These are phyloP conservation scores for Thryonomys swinderianus DNA, from an alignment of 2,113 vertebrate species.

Conservation along the genomic window DNA sequence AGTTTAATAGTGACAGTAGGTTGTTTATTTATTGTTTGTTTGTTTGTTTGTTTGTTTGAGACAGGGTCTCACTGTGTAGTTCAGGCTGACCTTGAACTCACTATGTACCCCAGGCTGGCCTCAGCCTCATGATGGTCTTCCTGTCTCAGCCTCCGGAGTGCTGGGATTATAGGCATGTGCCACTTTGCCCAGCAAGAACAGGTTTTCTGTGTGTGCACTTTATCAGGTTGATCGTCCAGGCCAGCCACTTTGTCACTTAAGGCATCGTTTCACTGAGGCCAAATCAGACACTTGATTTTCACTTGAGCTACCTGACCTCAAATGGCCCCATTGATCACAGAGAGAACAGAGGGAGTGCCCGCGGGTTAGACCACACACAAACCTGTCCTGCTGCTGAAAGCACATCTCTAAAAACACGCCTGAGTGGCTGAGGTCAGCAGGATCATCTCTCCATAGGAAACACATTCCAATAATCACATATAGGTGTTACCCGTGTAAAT, in stretches of 20 bases:
- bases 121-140: background rate
- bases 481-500: slow-evolving; percentile 22
- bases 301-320: background rate
- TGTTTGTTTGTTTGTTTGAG: background rate
- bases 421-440: background rate
- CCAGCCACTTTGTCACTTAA: background rate
- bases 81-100: background rate
- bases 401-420: background rate
- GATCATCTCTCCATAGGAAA: background rate
- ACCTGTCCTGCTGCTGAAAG: background rate
- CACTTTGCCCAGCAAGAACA: background rate
- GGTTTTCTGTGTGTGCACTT: background rate
- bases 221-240: background rate
- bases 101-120: background rate
- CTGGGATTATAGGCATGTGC: background rate
- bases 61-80: background rate
- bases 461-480: background rate
- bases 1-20: background rate
- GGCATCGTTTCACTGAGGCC: background rate
- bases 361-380: background rate
- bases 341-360: background rate
- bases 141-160: background rate
- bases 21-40: background rate
- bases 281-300: slow-evolving; percentile 22
- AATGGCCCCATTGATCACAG: background rate